Percentiles rank a stretch among this genome's conserved stretches.
phyloP scores from a whole-genome alignment of 2,797 vertebrate genomes.

The Artibeus lituratus region DNA sequence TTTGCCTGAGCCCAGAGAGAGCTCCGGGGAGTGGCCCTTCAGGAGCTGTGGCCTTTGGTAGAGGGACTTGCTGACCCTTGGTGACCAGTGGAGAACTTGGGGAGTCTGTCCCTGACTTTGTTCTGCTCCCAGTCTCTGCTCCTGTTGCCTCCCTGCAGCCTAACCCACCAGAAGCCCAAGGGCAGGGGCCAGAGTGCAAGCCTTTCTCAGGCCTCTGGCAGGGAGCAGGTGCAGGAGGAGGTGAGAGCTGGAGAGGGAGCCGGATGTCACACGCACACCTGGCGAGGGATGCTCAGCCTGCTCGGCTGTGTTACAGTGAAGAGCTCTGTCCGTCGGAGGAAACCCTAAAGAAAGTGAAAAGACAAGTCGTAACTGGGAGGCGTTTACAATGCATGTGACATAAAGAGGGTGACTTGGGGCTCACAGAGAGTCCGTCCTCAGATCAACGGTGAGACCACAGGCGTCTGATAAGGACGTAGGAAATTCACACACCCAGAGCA shows the following conservation, averaged over 20 bases:
- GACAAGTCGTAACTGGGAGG: too few relatives aligned
- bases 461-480: not conserved
- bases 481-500: not conserved
- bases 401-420: not conserved
- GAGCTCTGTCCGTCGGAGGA: not conserved
- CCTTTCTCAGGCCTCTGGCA: not conserved
- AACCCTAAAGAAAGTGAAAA: not conserved
- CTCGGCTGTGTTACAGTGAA: not conserved
- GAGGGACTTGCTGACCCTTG: not conserved
- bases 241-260: not conserved
- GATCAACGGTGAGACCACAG: not conserved
- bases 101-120: not conserved
- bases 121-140: not conserved
- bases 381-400: not conserved
- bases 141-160: not conserved
- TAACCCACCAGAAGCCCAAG: not conserved
- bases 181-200: not conserved
- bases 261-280: rapidly evolving
- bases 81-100: not conserved
- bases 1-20: not conserved
- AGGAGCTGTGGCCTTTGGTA: not conserved
- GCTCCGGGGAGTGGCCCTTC: too few relatives aligned
- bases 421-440: not conserved
- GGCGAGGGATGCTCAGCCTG: not conserved
- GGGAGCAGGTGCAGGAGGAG: not conserved